Percentiles rank a stretch among this genome's conserved stretches.
phyloP scores from a whole-genome alignment of 1,140 invertebrate genomes.

The Ooceraea biroi region DNA sequence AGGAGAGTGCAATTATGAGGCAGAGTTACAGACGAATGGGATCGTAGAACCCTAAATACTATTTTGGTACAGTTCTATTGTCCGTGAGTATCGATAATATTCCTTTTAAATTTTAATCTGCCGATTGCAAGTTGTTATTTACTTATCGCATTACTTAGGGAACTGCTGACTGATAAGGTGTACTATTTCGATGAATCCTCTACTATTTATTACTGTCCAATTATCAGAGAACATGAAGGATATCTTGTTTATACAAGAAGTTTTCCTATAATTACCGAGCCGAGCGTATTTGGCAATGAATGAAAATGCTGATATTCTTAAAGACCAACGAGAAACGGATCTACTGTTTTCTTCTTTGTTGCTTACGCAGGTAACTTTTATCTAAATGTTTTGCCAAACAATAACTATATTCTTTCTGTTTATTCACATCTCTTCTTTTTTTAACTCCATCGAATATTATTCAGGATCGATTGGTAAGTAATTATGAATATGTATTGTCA shows the following conservation, averaged over 20 bases:
- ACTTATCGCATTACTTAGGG: conserved; percentile 59
- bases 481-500: conserved; percentile 16
- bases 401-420: neutral
- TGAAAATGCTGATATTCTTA: conserved; percentile 97
- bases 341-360: conserved; percentile 93
- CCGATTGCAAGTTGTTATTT: neutral
- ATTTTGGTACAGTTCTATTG: conserved; percentile 94
- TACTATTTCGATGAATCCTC: conserved; percentile 84
- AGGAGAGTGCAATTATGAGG: conserved; percentile 98
- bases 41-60: conserved; percentile 94
- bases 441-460: conserved; percentile 32
- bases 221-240: conserved; percentile 91
- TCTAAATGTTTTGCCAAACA: neutral
- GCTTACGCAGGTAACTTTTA: conserved; percentile 91
- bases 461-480: conserved; percentile 83
- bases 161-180: conserved; percentile 76
- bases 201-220: conserved; percentile 91
- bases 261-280: conserved; percentile 93
- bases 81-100: conserved; percentile 74
- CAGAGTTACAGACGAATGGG: conserved; percentile 97
- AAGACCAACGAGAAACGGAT: conserved; percentile 95
- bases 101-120: neutral
- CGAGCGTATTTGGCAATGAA: conserved; percentile 97
- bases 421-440: conserved; percentile 16
- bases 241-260: conserved; percentile 92